Evolutionary conservation across 2,113 vertebrate genomes (phyloP).

Genomic region (Phoxinus phoxinus): DNA sequence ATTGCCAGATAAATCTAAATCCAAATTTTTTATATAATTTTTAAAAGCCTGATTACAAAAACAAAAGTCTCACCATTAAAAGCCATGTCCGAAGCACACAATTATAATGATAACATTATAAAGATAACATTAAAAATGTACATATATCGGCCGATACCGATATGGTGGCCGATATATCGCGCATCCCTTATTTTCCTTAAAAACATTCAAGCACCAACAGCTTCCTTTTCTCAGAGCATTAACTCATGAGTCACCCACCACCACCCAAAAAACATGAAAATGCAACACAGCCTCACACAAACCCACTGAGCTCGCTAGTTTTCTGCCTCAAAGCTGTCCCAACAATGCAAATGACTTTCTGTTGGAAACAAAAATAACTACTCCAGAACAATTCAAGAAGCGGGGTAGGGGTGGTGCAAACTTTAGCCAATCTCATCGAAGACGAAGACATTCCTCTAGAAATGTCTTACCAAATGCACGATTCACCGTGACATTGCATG

Average conservation of each 20-base stretch:
- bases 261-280: neutral
- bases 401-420: slow-evolving; percentile 34
- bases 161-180: too few species aligned
- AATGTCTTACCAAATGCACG: neutral
- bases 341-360: neutral
- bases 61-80: too few species aligned
- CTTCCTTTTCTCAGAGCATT: neutral
- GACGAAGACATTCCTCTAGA: neutral
- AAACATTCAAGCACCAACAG: neutral
- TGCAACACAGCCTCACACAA: neutral
- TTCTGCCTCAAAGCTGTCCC: neutral
- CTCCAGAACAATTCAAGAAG: neutral
- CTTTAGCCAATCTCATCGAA: slow-evolving; percentile 25
- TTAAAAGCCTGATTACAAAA: too few species aligned
- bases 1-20: too few species aligned
- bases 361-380: neutral
- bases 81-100: too few species aligned
- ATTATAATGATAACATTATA: too few species aligned
- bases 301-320: neutral
- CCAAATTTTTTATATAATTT: too few species aligned
- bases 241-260: neutral
- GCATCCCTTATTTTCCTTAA: too few species aligned
- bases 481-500: slow-evolving; percentile 26
- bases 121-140: too few species aligned
- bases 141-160: too few species aligned